These are phyloP conservation scores for Euglossa dilemma DNA, from an alignment of 1,140 invertebrate genomes.

Conservation along the genomic window DNA sequence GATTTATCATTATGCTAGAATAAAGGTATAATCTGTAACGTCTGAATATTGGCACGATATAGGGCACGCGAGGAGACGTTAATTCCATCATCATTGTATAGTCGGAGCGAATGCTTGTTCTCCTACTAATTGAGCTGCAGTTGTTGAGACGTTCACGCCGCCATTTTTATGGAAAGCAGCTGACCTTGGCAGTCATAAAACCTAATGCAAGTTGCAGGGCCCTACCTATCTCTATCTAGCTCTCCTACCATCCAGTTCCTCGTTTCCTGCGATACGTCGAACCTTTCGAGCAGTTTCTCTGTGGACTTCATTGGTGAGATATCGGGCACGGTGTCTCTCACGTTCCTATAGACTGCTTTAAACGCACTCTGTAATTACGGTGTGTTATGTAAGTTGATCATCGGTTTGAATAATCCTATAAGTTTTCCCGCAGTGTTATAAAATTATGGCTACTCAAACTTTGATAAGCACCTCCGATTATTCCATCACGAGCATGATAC, in stretches of 20 bases:
- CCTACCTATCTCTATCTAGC: background rate
- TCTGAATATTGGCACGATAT: background rate
- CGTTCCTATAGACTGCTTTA: background rate
- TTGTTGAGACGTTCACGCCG: constrained; percentile 13
- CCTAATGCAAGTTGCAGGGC: constrained; percentile 31
- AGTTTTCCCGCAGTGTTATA: background rate
- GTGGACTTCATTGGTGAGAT: background rate
- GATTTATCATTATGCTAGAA: background rate
- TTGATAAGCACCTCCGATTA: background rate
- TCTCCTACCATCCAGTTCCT: constrained; percentile 22
- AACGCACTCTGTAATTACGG: background rate
- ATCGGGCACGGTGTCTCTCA: background rate
- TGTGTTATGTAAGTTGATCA: background rate
- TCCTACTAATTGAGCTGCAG: constrained; percentile 46
- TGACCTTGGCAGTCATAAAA: constrained; percentile 54
- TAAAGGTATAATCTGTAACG: background rate
- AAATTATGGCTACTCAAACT: background rate
- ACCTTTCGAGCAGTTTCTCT: constrained; percentile 41
- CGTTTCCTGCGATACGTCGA: constrained; percentile 20
- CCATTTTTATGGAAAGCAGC: constrained; percentile 56
- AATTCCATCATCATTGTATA: background rate
- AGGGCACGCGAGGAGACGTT: constrained; percentile 7
- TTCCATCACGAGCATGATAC: background rate
- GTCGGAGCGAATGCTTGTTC: constrained; percentile 15
- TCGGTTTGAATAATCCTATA: background rate